phyloP scores from a whole-genome alignment of 2,888 invertebrate genomes.

The Leucozona laternaria region DNA sequence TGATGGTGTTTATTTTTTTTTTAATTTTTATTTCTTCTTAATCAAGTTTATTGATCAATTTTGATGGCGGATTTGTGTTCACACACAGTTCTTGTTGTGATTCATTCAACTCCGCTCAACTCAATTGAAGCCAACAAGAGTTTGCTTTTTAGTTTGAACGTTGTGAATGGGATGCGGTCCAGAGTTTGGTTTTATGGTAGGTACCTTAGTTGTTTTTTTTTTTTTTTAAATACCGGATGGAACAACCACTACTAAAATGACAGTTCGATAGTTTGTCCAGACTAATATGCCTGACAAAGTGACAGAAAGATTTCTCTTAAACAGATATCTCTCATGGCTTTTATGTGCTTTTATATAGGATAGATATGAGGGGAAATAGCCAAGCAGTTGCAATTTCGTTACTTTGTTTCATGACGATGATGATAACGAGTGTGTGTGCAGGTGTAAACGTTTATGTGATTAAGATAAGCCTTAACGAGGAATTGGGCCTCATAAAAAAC shows the following conservation, averaged over 20 bases:
- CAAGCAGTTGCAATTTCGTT: conserved; percentile 31
- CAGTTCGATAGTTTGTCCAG: conserved; percentile 54
- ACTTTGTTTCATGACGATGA: conserved; percentile 11
- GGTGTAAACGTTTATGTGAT: conserved; percentile 38
- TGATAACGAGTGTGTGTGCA: conserved; percentile 26
- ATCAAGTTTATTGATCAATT: conserved; percentile 70
- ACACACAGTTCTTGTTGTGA: conserved; percentile 29
- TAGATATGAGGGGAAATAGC: background rate
- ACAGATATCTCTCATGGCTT: conserved; percentile 2
- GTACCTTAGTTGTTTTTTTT: background rate
- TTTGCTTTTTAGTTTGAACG: conserved; percentile 40
- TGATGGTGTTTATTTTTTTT: background rate
- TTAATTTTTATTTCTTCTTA: conserved; percentile 10
- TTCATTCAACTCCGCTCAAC: conserved; percentile 14
- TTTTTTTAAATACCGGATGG: conserved; percentile 29
- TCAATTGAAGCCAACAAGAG: conserved; percentile 37
- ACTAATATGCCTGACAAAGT: background rate
- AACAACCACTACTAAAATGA: conserved; percentile 38
- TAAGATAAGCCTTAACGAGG: conserved; percentile 31
- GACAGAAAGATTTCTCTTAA: conserved; percentile 46
- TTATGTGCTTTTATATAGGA: background rate
- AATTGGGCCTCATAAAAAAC: conserved; percentile 17
- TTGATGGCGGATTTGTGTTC: conserved; percentile 59
- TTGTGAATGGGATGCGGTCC: background rate
- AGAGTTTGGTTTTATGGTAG: conserved; percentile 23